Percentiles rank a stretch among this genome's conserved stretches.
Evolutionary conservation across 2,888 invertebrate genomes (phyloP).

Genomic region (Lagria hirta): DNA sequence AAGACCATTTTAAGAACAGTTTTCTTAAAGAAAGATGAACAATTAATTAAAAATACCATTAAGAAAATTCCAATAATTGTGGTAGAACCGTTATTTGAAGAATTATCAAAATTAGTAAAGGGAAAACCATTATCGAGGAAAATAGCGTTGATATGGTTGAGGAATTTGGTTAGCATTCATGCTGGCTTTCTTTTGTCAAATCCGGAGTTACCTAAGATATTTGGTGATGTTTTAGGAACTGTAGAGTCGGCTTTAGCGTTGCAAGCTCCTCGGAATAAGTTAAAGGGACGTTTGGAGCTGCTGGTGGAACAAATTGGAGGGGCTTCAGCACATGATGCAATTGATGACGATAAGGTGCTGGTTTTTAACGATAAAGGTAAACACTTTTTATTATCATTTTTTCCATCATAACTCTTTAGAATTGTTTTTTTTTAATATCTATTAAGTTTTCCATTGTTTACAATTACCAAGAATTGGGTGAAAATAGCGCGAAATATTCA

Average conservation of each 20-base stretch:
- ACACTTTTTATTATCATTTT: too few species aligned
- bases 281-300: constrained; percentile 64
- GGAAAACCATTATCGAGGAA: constrained; percentile 67
- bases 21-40: constrained; percentile 65
- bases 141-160: constrained; percentile 62
- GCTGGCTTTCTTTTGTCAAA: constrained; percentile 64
- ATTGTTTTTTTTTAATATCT: too few species aligned
- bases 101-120: constrained; percentile 68
- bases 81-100: constrained; percentile 70
- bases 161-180: constrained; percentile 60
- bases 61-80: constrained; percentile 74
- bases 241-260: constrained; percentile 60
- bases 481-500: too few species aligned
- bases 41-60: constrained; percentile 73
- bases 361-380: constrained; percentile 60
- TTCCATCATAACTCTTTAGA: too few species aligned
- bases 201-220: constrained; percentile 59
- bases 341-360: constrained; percentile 54
- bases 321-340: constrained; percentile 36
- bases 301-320: constrained; percentile 59
- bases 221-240: constrained; percentile 60
- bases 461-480: too few species aligned
- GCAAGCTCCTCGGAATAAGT: constrained; percentile 58
- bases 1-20: constrained; percentile 71
- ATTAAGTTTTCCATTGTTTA: too few species aligned